These are phyloP conservation scores for Megaceryle maxima DNA, from an alignment of 2,113 vertebrate genomes.

Conservation along the genomic window DNA sequence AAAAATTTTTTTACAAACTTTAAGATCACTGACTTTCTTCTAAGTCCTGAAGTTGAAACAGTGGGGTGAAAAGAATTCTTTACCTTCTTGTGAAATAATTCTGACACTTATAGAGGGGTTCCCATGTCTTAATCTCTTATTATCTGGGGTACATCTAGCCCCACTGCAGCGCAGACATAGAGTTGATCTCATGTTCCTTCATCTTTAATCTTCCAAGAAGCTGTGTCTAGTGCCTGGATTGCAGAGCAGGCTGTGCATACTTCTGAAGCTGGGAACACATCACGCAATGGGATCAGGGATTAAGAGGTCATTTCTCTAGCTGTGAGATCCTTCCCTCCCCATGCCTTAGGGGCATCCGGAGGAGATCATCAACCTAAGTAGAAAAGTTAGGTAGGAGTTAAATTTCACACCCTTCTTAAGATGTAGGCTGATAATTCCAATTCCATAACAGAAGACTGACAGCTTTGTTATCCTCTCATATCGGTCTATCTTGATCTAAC, in stretches of 20 bases:
- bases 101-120: neutral
- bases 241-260: rapidly evolving
- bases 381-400: neutral
- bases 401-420: neutral
- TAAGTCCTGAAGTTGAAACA: neutral
- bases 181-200: neutral
- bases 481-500: neutral
- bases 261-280: neutral
- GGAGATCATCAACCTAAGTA: neutral
- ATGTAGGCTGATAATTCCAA: neutral
- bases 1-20: neutral
- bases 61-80: neutral
- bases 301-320: neutral
- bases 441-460: neutral
- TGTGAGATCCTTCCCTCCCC: neutral
- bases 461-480: neutral
- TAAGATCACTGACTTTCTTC: neutral
- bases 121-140: neutral
- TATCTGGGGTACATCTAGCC: neutral
- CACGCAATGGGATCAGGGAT: neutral
- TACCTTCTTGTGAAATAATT: neutral
- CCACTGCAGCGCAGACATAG: rapidly evolving
- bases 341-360: neutral
- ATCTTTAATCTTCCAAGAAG: neutral
- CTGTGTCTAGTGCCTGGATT: neutral